Evolutionary conservation across 2,888 invertebrate species (phyloP), one percentile per base, ranked within the genome.

Genomic region (Drosophila maculinotata): DNA sequence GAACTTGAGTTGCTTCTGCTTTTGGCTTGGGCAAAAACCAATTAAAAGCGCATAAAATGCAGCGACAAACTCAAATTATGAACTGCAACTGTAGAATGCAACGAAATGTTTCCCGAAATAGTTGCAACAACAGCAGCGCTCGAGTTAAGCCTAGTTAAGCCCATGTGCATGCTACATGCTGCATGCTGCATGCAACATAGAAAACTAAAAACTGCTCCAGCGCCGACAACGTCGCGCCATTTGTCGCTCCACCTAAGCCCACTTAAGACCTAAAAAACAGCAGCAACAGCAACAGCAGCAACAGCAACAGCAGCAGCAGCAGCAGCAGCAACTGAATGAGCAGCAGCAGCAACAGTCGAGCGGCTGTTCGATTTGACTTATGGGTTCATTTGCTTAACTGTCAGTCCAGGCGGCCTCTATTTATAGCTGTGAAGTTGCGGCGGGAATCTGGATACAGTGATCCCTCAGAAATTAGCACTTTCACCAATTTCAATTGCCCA

Each of bases 331-430:
- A 36, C 38, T 45, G 45, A 30, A 30, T 30, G 30, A 47, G 33
- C 38, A 35, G 47, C 35, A 47, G 31, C 23, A 20, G 33, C 44
- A 31, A 17, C 30, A 56, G 66, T 38, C 49, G 57, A 59, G 76
- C 65, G 79, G 70, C 80, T 76, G 73, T 81, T 87, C 88, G 74
- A 85, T 90, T 89, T 89, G 89, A 89, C 90, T 89, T 89, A 89
- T 90, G 89, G 84, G 90, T 90, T 89, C 89, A 87, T 85, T 89
- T 86, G 88, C 83, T 67, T 42, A 48, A 58, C 65, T 79, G 79
- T 79, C 85, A 74, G 69, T 59, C 54, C 60, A 38, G 31, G 14
- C 60, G 30, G 47, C 39, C 47, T 30, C 79, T 82, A 85, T 79
- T 69, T 76, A 76, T 87, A 75, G 87, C 51, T 35, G 36, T 17